A percentile compares a stretch with the other conserved stretches of the same genome.
phyloP scores from a whole-genome alignment of 2,888 invertebrate genomes.

The Arge pagana region DNA sequence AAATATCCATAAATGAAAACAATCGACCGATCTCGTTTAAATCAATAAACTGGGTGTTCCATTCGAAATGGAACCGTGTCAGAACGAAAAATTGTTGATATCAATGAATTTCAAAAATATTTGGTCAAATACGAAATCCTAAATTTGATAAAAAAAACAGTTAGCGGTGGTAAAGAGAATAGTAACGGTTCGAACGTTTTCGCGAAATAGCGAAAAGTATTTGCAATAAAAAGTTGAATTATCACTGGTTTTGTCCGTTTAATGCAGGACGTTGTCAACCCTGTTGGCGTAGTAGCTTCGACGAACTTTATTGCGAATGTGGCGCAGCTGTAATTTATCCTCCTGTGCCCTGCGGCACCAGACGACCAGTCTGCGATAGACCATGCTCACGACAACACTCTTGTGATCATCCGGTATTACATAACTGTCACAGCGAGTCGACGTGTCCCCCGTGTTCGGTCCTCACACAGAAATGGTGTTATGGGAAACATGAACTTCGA shows the following conservation, averaged over 20 bases:
- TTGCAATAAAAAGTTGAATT: too few species aligned
- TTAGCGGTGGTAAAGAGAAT: too few species aligned
- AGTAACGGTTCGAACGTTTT: too few species aligned
- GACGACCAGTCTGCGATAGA: slow-evolving; percentile 77
- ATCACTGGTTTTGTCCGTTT: too few species aligned
- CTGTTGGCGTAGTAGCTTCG: slow-evolving; percentile 66
- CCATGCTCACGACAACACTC: slow-evolving; percentile 77
- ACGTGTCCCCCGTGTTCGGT: slow-evolving; percentile 86
- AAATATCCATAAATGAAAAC: not conserved
- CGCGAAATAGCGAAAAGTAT: too few species aligned
- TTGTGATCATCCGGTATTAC: slow-evolving; percentile 83
- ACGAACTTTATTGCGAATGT: slow-evolving; percentile 90
- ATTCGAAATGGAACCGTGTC: too few species aligned
- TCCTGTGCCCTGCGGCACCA: slow-evolving; percentile 91
- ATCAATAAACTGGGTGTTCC: too few species aligned
- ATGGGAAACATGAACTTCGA: slow-evolving; percentile 79
- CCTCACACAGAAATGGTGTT: slow-evolving; percentile 83
- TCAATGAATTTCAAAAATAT: too few species aligned
- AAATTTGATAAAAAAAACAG: too few species aligned
- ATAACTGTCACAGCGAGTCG: slow-evolving; percentile 78
- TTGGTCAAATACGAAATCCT: too few species aligned
- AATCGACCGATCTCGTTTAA: not conserved
- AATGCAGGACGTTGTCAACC: slow-evolving; percentile 47
- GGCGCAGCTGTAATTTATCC: slow-evolving; percentile 85
- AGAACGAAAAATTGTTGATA: too few species aligned